A percentile compares a stretch with the other conserved stretches of the same genome.
These are phyloP conservation scores for Aphidoletes aphidimyza DNA, from an alignment of 2,888 invertebrate genomes.

Conservation along the genomic window DNA sequence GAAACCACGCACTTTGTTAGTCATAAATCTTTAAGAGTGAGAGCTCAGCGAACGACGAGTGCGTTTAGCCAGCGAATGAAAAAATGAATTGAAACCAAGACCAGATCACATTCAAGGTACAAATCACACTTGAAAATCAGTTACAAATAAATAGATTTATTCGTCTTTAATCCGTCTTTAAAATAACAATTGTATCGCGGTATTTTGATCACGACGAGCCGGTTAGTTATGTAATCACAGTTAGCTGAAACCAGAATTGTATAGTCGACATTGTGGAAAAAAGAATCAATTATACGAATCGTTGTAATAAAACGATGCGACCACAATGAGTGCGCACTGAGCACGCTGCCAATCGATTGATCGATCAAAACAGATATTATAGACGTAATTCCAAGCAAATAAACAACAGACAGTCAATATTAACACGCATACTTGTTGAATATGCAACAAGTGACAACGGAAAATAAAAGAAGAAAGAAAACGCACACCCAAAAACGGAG, in stretches of 20 bases:
- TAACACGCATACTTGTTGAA: slow-evolving; percentile 2
- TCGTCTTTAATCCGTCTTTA: too few species aligned
- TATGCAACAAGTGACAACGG: slow-evolving; percentile 39
- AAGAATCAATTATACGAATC: neutral
- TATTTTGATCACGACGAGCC: too few species aligned
- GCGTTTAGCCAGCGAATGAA: too few species aligned
- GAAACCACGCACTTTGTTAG: slow-evolving; percentile 6
- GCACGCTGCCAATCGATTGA: slow-evolving; percentile 7
- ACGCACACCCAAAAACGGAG: neutral
- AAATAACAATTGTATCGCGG: too few species aligned
- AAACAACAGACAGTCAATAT: slow-evolving; percentile 45
- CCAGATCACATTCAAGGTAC: too few species aligned
- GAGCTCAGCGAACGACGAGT: too few species aligned
- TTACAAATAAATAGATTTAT: too few species aligned
- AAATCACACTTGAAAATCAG: too few species aligned
- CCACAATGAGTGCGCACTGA: too few species aligned
- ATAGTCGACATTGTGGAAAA: neutral
- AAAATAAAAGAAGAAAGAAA: neutral
- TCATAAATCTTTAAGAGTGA: too few species aligned
- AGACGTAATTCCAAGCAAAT: slow-evolving; percentile 35
- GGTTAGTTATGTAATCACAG: slow-evolving; percentile 4
- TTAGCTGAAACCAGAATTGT: neutral
- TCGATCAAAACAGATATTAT: slow-evolving; percentile 45
- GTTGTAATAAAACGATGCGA: neutral
- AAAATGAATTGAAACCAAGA: too few species aligned